These are phyloP conservation scores for Asbolus verrucosus DNA, from an alignment of 1,140 invertebrate genomes.

Conservation along the genomic window DNA sequence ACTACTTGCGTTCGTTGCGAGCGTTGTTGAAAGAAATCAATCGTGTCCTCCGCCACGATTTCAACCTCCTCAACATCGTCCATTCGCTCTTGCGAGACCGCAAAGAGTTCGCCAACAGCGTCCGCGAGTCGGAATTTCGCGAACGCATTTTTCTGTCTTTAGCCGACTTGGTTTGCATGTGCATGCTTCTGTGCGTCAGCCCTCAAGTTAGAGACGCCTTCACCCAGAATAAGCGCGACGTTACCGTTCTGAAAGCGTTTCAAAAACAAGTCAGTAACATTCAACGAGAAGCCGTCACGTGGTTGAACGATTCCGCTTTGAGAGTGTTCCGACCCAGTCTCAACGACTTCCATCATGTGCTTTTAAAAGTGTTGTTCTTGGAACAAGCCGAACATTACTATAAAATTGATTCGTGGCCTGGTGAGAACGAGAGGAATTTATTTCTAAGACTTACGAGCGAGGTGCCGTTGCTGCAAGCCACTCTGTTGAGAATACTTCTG, in stretches of 20 bases:
- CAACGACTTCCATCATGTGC: constrained; percentile 80
- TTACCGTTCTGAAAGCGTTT: constrained; percentile 63
- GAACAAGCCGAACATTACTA: constrained; percentile 89
- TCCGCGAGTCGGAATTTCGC: constrained; percentile 75
- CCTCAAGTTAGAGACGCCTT: constrained; percentile 81
- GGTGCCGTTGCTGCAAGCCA: constrained; percentile 87
- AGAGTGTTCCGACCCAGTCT: constrained; percentile 79
- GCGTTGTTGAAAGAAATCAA: constrained; percentile 89
- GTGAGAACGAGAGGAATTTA: constrained; percentile 84
- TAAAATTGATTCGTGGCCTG: constrained; percentile 93
- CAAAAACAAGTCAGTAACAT: constrained; percentile 76
- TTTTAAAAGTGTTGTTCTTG: constrained; percentile 90
- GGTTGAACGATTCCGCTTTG: constrained; percentile 86
- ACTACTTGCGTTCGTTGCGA: constrained; percentile 88
- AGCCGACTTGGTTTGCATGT: constrained; percentile 86
- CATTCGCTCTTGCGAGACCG: constrained; percentile 77
- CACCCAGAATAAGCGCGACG: constrained; percentile 69
- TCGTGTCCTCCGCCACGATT: constrained; percentile 82
- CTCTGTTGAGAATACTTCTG: constrained; percentile 82
- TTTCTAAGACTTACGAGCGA: constrained; percentile 88
- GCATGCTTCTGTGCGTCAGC: constrained; percentile 84
- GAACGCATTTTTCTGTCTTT: constrained; percentile 88
- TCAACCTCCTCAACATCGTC: constrained; percentile 80
- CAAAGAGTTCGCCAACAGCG: constrained; percentile 67
- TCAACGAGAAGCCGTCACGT: constrained; percentile 84